These are phyloP conservation scores for Arbacia lixula DNA, from an alignment of 53 echinoderm and acorn worm genomes.

Conservation along the genomic window DNA sequence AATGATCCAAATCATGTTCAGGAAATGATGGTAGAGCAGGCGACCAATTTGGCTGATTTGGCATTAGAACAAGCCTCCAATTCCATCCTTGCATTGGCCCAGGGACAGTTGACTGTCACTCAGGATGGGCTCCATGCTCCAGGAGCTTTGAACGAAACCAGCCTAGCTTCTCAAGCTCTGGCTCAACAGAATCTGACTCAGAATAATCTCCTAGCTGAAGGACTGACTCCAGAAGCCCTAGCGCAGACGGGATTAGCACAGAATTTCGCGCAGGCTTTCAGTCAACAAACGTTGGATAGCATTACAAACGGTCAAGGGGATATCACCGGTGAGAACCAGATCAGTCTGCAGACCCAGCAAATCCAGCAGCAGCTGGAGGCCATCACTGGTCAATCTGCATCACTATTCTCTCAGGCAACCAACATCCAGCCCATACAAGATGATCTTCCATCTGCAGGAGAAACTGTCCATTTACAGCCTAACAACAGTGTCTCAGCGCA, in stretches of 20 bases:
- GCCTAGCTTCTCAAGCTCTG: constrained; percentile 69
- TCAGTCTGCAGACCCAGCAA: constrained; percentile 95
- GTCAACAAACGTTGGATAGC: constrained; percentile 64
- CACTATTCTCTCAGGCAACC: constrained; percentile 70
- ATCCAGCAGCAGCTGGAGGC: constrained; percentile 98
- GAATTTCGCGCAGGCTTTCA: constrained; percentile 34
- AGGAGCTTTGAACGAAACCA: constrained; percentile 64
- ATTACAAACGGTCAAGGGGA: constrained; percentile 21
- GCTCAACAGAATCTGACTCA: constrained; percentile 67
- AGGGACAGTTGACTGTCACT: constrained; percentile 62
- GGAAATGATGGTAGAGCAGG: constrained; percentile 38
- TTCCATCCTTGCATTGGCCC: constrained; percentile 49
- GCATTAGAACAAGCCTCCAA: constrained; percentile 36
- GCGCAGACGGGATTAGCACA: constrained; percentile 58
- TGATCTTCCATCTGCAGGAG: constrained; percentile 23
- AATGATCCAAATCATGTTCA: constrained; percentile 30
- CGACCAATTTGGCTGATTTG: constrained; percentile 66
- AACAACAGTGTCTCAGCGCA: constrained; percentile 5
- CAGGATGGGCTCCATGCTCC: constrained; percentile 32
- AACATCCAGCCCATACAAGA: constrained; percentile 55
- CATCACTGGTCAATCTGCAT: constrained; percentile 84
- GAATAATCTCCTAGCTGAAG: constrained; percentile 58
- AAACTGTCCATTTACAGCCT: constrained; percentile 34
- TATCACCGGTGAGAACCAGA: constrained; percentile 73
- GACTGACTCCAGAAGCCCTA: constrained; percentile 68